Evolutionary conservation across 1,140 invertebrate genomes (phyloP), one percentile per base, ranked within the genome.

Genomic region (Alviniconcha marisindica): DNA sequence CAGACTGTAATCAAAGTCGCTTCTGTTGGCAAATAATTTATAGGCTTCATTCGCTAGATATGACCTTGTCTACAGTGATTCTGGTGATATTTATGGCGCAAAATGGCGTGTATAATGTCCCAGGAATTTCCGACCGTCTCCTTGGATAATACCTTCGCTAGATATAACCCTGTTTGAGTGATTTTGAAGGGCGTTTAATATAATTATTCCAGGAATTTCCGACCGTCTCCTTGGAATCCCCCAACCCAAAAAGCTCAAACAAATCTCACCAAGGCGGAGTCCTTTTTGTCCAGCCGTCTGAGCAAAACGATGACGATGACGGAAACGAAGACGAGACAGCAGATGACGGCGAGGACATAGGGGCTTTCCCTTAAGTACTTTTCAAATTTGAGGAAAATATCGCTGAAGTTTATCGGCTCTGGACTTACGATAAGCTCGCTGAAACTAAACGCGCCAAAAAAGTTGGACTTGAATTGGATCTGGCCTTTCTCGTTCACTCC

Each of bases 301-400:
- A 89, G 48, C 14, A 83, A n/a, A 28, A 88, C 18, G 18, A 71
- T 71, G 56, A 85, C 51, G 1, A 86, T 18, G 5, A 85, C 71
- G 7, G 77, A 48, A 5, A 86, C 24, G 21, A 84, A 31, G 21
- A 89, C 54, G 18, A 87, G 21, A n/a, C 77, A 18, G 18, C 83
- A 71, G 73, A 82, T 83, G 33, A 86, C 77, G 42, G 63, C 54
- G 4, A 90, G 77, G 4, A 89, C 86, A 60, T 87, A 85, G 0
- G 88, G 88, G 42, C 83, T 88, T 21, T 88, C 84, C 28, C 36
- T 63, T 36, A 90, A 38, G 48, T 84, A 84, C 5, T 44, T 54
- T 0, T 38, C n/a, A 38, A 90, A 87, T 83, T 90, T 84, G 38
- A 78, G 66, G 82, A 90, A 88, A 21, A 91, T 77, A 42, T 77